A percentile compares a stretch with the other conserved stretches of the same genome.
phyloP scores from a whole-genome alignment of 2,113 vertebrate genomes.

The Rousettus leschenaultii region DNA sequence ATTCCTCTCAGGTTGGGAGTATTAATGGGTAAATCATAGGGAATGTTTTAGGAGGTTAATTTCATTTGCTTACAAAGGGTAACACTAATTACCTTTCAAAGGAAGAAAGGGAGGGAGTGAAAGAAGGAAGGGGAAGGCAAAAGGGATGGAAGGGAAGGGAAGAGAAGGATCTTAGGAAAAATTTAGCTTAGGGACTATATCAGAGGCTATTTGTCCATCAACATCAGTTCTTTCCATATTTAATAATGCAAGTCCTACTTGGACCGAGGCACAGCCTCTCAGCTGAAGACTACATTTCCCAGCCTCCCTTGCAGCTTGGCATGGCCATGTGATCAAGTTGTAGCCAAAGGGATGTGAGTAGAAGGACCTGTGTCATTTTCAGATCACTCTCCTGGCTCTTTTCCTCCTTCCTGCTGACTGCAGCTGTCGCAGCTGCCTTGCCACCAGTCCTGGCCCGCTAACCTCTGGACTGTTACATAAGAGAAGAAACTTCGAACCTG shows the following conservation, averaged over 20 bases:
- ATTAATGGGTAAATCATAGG: neutral
- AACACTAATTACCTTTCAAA: neutral
- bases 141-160: neutral
- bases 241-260: neutral
- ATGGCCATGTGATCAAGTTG: neutral
- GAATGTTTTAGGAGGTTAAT: neutral
- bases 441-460: neutral
- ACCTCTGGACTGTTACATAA: neutral
- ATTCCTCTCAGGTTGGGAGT: neutral
- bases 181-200: neutral
- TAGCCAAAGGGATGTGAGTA: neutral
- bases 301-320: neutral
- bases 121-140: neutral
- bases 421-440: neutral
- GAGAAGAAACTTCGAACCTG: neutral
- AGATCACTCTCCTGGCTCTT: neutral
- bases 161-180: neutral
- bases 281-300: slow-evolving; percentile 3
- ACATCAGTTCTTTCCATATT: neutral
- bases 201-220: neutral
- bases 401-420: neutral
- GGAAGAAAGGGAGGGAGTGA: neutral
- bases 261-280: neutral
- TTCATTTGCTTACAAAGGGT: neutral
- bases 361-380: neutral